Evolutionary conservation across 2,888 invertebrate species (phyloP), one percentile per base, ranked within the genome.

Genomic region (Bibio marci): DNA sequence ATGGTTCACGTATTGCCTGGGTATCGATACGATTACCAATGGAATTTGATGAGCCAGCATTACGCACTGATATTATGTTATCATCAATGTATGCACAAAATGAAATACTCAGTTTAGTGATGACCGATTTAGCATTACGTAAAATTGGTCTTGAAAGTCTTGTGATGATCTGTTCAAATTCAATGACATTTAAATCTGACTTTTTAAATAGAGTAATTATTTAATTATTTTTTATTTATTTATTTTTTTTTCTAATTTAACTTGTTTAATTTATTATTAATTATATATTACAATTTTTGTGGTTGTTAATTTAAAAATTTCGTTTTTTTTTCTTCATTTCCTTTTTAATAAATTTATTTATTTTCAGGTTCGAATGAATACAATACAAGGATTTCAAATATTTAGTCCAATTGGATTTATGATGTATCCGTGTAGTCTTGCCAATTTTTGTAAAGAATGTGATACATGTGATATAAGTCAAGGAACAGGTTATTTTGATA

Each of bases 371-470:
- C 76, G 94, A 43, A 91, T 97, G 86, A 95, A 94, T 63, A 91
- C 91, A 3, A 87, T 97, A 45, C 64, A 67, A 47, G 80, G 80
- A 46, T 80, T 76, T 62, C 94, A 94, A 67, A 76, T 92, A 50
- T 97, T 80, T 65, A 78, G 80, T 52, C 87, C 94, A n/a, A 76
- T 90, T 47, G 85, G 86, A 15, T 97, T 92, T 63, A 72, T 80
- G 50, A 83, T 88, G 54, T 91, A 80, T 65, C 73, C 90, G 52
- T 62, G 62, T 43, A 53, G 50, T 35, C 54, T 56, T 47, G 87
- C 86, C 35, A 69, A 71, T 50, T 65, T 77, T 46, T 65, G 62
- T 43, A 63, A 65, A 45, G 61, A 63, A 39, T 58, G 63, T 40
- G 66, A 69, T 38, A 58, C 74, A 4, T 62, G 63, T 47, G 80